These are phyloP conservation scores for Trachythela sp. DNA, from an alignment of 64 coral and sea anemone genomes.

Conservation along the genomic window DNA sequence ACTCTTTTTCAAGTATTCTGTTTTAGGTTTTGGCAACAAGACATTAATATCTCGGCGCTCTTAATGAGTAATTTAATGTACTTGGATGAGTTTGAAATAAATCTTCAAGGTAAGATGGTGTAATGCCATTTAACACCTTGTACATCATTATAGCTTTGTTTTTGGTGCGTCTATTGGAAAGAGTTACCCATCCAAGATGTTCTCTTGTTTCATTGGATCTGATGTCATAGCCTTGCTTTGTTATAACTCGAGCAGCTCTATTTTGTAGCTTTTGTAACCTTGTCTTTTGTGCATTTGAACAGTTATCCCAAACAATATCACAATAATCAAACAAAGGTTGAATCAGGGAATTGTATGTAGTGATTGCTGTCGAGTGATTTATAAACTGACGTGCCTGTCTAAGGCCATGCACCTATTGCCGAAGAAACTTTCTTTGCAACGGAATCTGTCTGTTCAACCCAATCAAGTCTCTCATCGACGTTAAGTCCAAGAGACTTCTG, in stretches of 20 bases:
- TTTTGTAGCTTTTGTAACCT: slow-evolving; percentile 31
- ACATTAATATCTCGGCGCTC: too few species aligned
- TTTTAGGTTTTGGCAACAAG: too few species aligned
- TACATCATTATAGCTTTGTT: slow-evolving; percentile 19
- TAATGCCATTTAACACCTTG: not conserved
- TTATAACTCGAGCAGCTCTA: slow-evolving; percentile 21
- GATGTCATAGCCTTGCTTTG: not conserved
- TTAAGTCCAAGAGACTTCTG: slow-evolving; percentile 4
- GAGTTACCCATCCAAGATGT: not conserved
- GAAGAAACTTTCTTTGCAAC: not conserved
- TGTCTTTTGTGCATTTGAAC: not conserved
- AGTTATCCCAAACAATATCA: not conserved
- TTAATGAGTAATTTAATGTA: too few species aligned
- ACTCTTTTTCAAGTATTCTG: slow-evolving; percentile 24
- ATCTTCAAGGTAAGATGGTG: too few species aligned
- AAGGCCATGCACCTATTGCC: slow-evolving; percentile 14
- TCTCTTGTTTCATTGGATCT: not conserved
- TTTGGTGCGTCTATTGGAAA: not conserved
- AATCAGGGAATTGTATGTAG: slow-evolving; percentile 12
- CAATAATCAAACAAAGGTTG: not conserved
- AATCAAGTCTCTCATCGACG: not conserved
- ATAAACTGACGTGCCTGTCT: slow-evolving; percentile 2
- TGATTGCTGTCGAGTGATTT: not conserved
- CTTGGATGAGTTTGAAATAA: too few species aligned
- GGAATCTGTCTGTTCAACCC: not conserved